These are phyloP conservation scores for Diplodus sargus DNA, from an alignment of 2,797 vertebrate genomes.

Conservation along the genomic window DNA sequence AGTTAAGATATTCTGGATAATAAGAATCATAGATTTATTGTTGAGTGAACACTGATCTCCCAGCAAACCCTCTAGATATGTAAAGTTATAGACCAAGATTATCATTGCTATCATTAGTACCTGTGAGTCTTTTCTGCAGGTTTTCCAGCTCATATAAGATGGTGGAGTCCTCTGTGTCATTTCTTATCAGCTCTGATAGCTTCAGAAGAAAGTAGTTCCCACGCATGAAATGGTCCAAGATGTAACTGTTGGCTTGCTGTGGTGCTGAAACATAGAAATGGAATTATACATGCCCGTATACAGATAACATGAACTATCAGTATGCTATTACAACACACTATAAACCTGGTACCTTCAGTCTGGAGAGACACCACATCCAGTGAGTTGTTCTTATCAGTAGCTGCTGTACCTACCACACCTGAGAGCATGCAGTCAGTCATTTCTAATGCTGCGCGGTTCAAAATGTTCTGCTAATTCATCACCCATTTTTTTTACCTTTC, in stretches of 20 bases:
- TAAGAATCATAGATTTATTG: background rate
- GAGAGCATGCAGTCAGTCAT: background rate
- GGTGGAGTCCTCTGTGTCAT: background rate
- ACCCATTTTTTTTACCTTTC: conserved; percentile 16
- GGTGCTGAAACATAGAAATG: conserved; percentile 7
- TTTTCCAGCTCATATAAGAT: background rate
- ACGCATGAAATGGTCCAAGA: background rate
- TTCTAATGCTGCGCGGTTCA: background rate
- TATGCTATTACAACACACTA: too few species aligned
- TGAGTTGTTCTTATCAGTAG: conserved; percentile 6
- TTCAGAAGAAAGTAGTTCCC: background rate
- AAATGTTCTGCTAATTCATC: background rate
- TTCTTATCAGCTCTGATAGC: background rate
- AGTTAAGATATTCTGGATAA: conserved; percentile 2
- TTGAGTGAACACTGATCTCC: background rate
- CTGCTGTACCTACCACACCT: background rate
- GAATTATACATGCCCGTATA: background rate
- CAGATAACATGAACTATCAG: background rate
- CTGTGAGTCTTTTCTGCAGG: conserved; percentile 13
- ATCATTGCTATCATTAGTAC: background rate
- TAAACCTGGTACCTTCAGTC: conserved; percentile 15
- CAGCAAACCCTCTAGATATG: background rate
- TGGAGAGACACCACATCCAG: conserved; percentile 5
- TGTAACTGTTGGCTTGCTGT: background rate
- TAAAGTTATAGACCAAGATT: background rate